Conservation (phyloP, 2,113 vertebrate species). For the Clarias magur region DNA sequence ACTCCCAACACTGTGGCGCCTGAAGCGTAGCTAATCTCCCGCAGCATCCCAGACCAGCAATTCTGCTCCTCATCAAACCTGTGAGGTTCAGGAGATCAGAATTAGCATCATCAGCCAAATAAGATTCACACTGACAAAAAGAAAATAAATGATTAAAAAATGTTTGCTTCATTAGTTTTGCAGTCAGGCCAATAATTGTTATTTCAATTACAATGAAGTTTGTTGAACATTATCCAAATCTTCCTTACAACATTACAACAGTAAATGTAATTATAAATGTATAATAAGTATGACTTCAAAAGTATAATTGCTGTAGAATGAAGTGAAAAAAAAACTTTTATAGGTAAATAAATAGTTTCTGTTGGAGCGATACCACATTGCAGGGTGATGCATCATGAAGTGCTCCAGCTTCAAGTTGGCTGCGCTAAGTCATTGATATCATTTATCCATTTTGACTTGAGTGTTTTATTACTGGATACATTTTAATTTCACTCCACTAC, state of each 20-base stretch:
- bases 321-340: background rate
- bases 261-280: background rate
- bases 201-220: too few species aligned
- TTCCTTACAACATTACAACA: background rate
- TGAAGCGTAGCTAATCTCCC: slow-evolving; percentile 86
- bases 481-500: too few species aligned
- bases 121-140: background rate
- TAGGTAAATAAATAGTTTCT: background rate
- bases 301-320: background rate
- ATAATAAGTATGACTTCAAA: background rate
- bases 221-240: background rate
- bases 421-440: too few species aligned
- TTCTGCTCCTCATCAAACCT: slow-evolving; percentile 80
- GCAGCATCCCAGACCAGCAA: slow-evolving; percentile 89
- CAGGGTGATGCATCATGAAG: too few species aligned
- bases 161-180: background rate
- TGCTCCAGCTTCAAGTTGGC: too few species aligned
- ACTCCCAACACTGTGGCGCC: slow-evolving; percentile 84
- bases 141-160: background rate
- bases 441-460: too few species aligned
- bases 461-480: too few species aligned
- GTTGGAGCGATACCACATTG: background rate
- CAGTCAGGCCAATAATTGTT: background rate
- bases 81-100: slow-evolving; percentile 33
- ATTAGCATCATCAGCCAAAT: background rate